Percentiles rank a stretch among this genome's conserved stretches.
phyloP scores from a whole-genome alignment of 2,888 invertebrate genomes.

The Pyrgus malvae region DNA sequence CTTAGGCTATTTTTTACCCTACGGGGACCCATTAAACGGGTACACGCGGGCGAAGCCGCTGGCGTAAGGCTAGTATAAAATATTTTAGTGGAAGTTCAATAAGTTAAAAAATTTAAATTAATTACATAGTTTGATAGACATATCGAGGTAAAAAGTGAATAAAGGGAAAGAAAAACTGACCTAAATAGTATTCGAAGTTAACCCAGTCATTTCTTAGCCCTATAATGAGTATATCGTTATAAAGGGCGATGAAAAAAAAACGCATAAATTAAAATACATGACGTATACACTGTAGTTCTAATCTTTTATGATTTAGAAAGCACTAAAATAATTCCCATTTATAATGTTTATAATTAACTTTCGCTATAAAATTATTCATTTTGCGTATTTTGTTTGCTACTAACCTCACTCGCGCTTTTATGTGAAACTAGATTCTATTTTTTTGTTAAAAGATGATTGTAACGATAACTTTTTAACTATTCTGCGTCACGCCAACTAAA shows the following conservation, averaged over 20 bases:
- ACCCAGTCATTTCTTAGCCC: constrained; percentile 8
- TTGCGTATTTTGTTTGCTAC: constrained; percentile 15
- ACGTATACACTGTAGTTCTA: constrained; percentile 10
- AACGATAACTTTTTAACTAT: constrained; percentile 25
- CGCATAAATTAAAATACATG: constrained; percentile 22
- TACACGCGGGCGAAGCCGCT: too few species aligned
- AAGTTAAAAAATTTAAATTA: too few species aligned
- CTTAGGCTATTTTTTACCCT: too few species aligned
- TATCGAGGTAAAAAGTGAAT: too few species aligned
- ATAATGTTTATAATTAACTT: constrained; percentile 21
- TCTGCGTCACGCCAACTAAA: constrained; percentile 21
- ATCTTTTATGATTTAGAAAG: constrained; percentile 22
- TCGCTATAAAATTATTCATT: constrained; percentile 17
- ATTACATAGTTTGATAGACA: too few species aligned
- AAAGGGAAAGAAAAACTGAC: too few species aligned
- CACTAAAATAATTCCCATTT: constrained; percentile 20
- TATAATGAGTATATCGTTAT: too few species aligned
- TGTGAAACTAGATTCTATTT: constrained; percentile 11
- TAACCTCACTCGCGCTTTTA: constrained; percentile 5
- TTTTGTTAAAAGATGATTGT: constrained; percentile 4
- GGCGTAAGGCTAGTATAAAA: too few species aligned
- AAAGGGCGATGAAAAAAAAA: constrained; percentile 17
- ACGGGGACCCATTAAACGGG: too few species aligned
- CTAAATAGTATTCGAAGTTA: background rate
- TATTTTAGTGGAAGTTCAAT: too few species aligned